Evolutionary conservation across 2,797 vertebrate genomes (phyloP).

Genomic region (Ctenochaetus hawaiiensis): DNA sequence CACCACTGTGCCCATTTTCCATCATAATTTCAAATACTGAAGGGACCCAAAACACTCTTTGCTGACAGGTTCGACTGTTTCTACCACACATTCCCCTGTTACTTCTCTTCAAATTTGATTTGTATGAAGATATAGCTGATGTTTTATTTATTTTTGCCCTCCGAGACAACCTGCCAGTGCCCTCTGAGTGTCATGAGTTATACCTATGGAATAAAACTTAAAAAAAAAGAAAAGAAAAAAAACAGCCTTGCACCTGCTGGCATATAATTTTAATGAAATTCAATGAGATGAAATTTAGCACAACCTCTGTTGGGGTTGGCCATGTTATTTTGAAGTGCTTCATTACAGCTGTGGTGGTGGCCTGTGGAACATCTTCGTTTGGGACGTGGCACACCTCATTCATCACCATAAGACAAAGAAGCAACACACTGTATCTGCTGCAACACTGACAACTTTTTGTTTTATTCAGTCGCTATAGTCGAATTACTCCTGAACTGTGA

Average conservation of each 20-base stretch:
- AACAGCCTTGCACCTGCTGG: constrained; percentile 82
- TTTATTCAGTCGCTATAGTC: constrained; percentile 25
- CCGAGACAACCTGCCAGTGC: constrained; percentile 75
- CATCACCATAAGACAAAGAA: constrained; percentile 80
- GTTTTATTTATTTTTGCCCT: constrained; percentile 85
- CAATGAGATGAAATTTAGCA: constrained; percentile 85
- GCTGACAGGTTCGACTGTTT: constrained; percentile 69
- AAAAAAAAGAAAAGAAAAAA: constrained; percentile 48
- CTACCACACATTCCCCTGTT: constrained; percentile 64
- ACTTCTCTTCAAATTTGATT: constrained; percentile 80
- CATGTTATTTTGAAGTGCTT: constrained; percentile 85
- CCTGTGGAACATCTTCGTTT: constrained; percentile 84
- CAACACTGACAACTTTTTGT: constrained; percentile 46
- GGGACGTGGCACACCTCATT: constrained; percentile 80
- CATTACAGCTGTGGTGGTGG: constrained; percentile 79
- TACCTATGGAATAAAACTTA: constrained; percentile 70
- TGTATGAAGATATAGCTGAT: constrained; percentile 79
- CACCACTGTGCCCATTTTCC: constrained; percentile 28
- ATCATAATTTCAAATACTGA: constrained; percentile 53
- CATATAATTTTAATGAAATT: constrained; percentile 85
- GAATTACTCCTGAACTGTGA: constrained; percentile 4
- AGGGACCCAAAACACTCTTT: constrained; percentile 51
- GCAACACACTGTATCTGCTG: constrained; percentile 56
- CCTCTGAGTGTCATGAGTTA: constrained; percentile 85
- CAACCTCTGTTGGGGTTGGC: constrained; percentile 81